Conservation (phyloP, 2,888 invertebrate genomes). For the Drosophila suboccidentalis region DNA sequence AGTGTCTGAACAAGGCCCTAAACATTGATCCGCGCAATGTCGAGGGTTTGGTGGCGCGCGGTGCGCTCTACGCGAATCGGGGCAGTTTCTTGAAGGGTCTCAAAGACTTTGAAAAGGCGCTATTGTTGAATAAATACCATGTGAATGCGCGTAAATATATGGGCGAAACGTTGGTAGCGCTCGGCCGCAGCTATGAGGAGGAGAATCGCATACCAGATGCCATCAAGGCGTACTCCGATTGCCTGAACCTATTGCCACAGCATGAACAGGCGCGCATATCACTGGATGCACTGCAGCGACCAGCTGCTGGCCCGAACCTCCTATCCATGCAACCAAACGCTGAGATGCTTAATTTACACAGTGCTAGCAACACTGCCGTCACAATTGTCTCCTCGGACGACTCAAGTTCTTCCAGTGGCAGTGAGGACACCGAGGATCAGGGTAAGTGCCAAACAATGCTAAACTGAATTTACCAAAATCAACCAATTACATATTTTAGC, state of each 20-base stretch:
- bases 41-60: constrained; percentile 96
- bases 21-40: constrained; percentile 96
- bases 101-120: constrained; percentile 96
- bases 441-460: constrained; percentile 50
- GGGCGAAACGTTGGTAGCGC: constrained; percentile 95
- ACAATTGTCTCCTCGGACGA: constrained; percentile 59
- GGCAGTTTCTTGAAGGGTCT: constrained; percentile 97
- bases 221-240: constrained; percentile 93
- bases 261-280: constrained; percentile 95
- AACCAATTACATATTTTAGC: constrained; percentile 58
- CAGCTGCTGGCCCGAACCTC: constrained; percentile 5
- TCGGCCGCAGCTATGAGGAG: constrained; percentile 95
- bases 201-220: constrained; percentile 94
- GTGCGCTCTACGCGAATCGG: constrained; percentile 96
- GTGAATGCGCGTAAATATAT: constrained; percentile 97
- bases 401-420: constrained; percentile 60
- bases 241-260: constrained; percentile 92
- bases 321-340: constrained; percentile 11
- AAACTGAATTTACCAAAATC: constrained; percentile 5
- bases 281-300: constrained; percentile 90
- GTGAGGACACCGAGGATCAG: constrained; percentile 54
- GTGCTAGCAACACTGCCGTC: constrained; percentile 2
- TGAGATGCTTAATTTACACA: constrained; percentile 34
- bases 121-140: constrained; percentile 95
- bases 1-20: constrained; percentile 96